Base-by-base conservation (phyloP, 2,888 invertebrate genomes). In the Plebejus melissa region DNA sequence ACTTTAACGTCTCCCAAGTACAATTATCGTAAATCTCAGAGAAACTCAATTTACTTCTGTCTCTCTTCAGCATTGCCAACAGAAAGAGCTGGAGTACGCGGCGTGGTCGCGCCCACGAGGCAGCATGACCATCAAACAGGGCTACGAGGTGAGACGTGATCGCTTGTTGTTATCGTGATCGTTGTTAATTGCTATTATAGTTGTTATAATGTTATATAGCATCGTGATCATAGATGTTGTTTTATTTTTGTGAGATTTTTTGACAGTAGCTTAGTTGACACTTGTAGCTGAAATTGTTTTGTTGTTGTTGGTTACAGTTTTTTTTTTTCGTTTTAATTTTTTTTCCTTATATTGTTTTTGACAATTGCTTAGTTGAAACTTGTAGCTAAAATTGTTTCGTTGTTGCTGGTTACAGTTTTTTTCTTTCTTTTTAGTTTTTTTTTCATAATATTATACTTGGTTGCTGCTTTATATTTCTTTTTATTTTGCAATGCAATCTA, bases 41-140 rank as follows among this genome's bases (percentile, higher is more conserved):
- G 16, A 54, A 54, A 54, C 54, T 54, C 54, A 54, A 54, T 13
- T 76, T 75, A 78, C 76, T 78, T 69, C 22, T 76, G 87, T 90
- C 89, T 85, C 90, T 83, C 90, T 81, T 88, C 94, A 95, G 94
- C 95, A 95, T 90, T 95, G 94, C 84, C 94, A 94, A 86, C 94
- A 95, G 81, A 94, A 94, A 84, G 94, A 94, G 78, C 85, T 94
- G 88, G 94, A 95, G 86, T 94, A 94, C 83, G 90, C 94, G 81
- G 89, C 94, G 88, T 95, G 94, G 95, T 91, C 94, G 69, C 86
- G 94, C 58, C 93, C 94, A 86, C 91, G 94, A 81, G 94, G 94
- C 80, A 84, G 94, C 79, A 94, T 95, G 94, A 91, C 94, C 84
- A 94, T 94, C 89, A 95, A 94, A 82, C 94, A 94, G 80, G 94